Conservation (phyloP, 2,888 invertebrate species). For the Pseudeuparius sepicola region DNA sequence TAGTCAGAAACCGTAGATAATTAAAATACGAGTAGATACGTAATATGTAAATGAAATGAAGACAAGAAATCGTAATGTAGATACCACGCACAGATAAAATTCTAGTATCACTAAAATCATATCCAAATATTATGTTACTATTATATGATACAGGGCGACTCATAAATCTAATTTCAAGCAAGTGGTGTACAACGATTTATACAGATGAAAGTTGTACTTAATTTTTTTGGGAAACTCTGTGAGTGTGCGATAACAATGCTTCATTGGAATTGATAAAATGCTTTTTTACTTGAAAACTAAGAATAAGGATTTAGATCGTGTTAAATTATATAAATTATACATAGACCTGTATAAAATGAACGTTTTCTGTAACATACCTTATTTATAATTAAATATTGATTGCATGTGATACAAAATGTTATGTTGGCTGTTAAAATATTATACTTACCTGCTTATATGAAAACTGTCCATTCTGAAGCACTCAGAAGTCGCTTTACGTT, state of each 20-base stretch:
- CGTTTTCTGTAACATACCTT: constrained; percentile 31
- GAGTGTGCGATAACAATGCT: constrained; percentile 32
- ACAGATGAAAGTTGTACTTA: too few species aligned
- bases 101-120: constrained; percentile 35
- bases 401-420: constrained; percentile 38
- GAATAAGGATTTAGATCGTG: constrained; percentile 28
- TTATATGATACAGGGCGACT: constrained; percentile 26
- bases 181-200: constrained; percentile 18
- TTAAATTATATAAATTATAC: constrained; percentile 32
- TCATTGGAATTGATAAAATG: constrained; percentile 42
- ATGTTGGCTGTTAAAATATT: constrained; percentile 34
- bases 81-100: constrained; percentile 35
- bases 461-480: constrained; percentile 24
- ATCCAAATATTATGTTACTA: constrained; percentile 33
- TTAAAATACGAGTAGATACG: too few species aligned
- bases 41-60: constrained; percentile 27
- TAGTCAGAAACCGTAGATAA: too few species aligned
- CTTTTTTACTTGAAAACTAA: constrained; percentile 39
- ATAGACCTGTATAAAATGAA: constrained; percentile 31
- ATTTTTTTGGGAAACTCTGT: too few species aligned
- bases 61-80: constrained; percentile 29
- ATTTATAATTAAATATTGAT: constrained; percentile 35
- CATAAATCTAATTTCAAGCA: constrained; percentile 22
- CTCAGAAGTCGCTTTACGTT: too few species aligned
- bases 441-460: constrained; percentile 28